Conservation (phyloP, 2,113 vertebrate species). For the Meles meles region DNA sequence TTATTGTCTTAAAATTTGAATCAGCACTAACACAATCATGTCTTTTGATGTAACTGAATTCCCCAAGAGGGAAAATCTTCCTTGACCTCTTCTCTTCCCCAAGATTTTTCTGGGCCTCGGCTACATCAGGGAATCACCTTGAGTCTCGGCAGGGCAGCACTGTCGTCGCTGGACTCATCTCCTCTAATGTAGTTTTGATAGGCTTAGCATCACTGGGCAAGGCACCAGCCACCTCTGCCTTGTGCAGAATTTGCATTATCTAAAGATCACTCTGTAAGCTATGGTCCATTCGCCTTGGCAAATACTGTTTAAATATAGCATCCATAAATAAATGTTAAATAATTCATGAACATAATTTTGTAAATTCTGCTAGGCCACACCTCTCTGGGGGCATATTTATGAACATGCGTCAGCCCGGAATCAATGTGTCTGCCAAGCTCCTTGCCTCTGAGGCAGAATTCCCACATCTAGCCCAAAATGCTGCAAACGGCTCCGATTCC, state of each 20-base stretch:
- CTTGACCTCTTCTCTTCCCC: background rate
- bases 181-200: conserved; percentile 68
- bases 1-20: background rate
- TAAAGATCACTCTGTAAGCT: conserved; percentile 77
- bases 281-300: conserved; percentile 80
- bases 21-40: background rate
- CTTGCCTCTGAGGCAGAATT: conserved; percentile 88
- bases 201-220: conserved; percentile 72
- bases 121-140: background rate
- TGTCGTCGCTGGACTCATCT: conserved; percentile 38
- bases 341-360: conserved; percentile 95
- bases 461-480: conserved; percentile 86
- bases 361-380: conserved; percentile 87
- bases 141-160: conserved; percentile 36
- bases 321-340: conserved; percentile 93
- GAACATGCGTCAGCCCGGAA: conserved; percentile 85
- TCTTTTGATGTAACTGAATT: background rate
- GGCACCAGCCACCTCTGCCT: conserved; percentile 60
- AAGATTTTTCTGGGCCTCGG: background rate
- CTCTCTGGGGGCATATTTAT: conserved; percentile 93
- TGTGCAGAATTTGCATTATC: conserved; percentile 81
- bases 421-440: conserved; percentile 89
- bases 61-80: background rate
- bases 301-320: conserved; percentile 87
- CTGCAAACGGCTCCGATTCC: conserved; percentile 87